phyloP scores from a whole-genome alignment of 2,888 invertebrate species.

The Tetheella fluctuosa region DNA sequence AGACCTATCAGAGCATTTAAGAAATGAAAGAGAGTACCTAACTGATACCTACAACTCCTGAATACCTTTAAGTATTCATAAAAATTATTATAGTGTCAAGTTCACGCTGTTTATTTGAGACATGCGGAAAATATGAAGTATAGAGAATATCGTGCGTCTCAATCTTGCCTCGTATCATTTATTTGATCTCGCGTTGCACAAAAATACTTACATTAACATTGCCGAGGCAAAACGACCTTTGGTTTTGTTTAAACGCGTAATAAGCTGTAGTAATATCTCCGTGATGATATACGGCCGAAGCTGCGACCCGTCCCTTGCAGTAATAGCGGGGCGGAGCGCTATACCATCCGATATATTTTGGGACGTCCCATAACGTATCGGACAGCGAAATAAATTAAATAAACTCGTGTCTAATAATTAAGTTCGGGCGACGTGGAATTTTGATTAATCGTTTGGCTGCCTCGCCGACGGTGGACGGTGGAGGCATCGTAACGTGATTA shows the following conservation, averaged over 20 bases:
- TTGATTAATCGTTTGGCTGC: conserved; percentile 47
- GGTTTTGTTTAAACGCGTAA: conserved; percentile 41
- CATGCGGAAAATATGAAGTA: conserved; percentile 13
- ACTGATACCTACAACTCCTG: background rate
- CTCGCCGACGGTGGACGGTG: conserved; percentile 22
- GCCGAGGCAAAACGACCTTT: conserved; percentile 23
- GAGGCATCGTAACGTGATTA: conserved; percentile 25
- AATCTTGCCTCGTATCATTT: conserved; percentile 10
- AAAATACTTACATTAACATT: conserved; percentile 16
- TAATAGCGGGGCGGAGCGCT: conserved; percentile 41
- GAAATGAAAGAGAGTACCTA: background rate
- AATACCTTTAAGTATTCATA: background rate
- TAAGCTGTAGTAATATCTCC: conserved; percentile 32
- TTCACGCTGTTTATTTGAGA: conserved; percentile 9
- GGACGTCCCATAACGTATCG: conserved; percentile 40
- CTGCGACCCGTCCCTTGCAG: conserved; percentile 26
- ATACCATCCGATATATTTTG: conserved; percentile 32
- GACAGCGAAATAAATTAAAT: conserved; percentile 49
- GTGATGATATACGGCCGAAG: conserved; percentile 37
- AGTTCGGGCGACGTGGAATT: conserved; percentile 44
- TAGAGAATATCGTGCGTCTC: conserved; percentile 3
- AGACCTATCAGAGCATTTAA: background rate
- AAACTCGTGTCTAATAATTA: conserved; percentile 56
- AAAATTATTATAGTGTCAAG: conserved; percentile 12
- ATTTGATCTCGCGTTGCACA: conserved; percentile 12